phyloP scores from a whole-genome alignment of 2,888 invertebrate genomes.

The Hydrotaea cyrtoneurina region DNA sequence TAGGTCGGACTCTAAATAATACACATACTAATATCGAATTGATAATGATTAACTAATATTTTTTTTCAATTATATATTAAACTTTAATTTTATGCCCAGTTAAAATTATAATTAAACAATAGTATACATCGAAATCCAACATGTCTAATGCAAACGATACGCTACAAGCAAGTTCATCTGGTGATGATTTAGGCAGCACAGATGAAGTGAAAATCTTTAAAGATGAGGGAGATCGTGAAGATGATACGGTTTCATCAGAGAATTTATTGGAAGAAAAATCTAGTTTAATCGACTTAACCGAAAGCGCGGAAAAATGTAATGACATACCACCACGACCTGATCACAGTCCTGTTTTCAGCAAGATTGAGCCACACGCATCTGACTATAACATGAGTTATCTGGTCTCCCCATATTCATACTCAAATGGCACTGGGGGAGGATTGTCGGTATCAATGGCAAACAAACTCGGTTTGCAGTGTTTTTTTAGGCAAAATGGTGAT shows the following conservation, averaged over 20 bases:
- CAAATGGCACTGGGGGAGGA: slow-evolving; percentile 91
- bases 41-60: slow-evolving; percentile 6
- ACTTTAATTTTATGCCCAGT: slow-evolving; percentile 19
- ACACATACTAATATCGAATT: neutral
- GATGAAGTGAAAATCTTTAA: slow-evolving; percentile 99
- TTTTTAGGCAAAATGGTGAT: slow-evolving; percentile 95
- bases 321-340: slow-evolving; percentile 92
- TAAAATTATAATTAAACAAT: slow-evolving; percentile 33
- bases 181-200: slow-evolving; percentile 98
- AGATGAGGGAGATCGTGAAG: slow-evolving; percentile 97
- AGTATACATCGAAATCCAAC: neutral
- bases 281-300: slow-evolving; percentile 97
- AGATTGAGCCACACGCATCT: slow-evolving; percentile 78
- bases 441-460: slow-evolving; percentile 94
- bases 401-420: slow-evolving; percentile 93
- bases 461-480: slow-evolving; percentile 92
- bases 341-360: slow-evolving; percentile 93
- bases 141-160: slow-evolving; percentile 80
- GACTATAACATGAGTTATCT: slow-evolving; percentile 95
- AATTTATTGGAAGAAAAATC: slow-evolving; percentile 98
- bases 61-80: slow-evolving; percentile 6
- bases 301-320: slow-evolving; percentile 95
- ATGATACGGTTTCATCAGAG: slow-evolving; percentile 96
- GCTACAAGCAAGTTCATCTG: slow-evolving; percentile 84
- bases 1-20: neutral